Conservation (phyloP, 2,888 invertebrate genomes). For the Pandemis cinnamomeana region DNA sequence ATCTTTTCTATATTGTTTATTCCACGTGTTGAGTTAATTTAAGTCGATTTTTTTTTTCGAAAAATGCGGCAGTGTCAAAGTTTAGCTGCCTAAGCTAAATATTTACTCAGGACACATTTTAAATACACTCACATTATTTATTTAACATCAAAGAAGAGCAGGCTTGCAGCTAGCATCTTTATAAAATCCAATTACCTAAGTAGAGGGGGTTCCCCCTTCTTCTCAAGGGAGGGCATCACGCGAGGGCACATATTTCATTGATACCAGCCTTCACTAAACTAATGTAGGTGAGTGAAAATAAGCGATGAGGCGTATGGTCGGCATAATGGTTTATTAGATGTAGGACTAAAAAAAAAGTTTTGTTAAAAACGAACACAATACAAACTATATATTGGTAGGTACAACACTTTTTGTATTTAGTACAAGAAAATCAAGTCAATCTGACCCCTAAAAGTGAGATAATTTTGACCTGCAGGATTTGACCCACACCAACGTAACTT, state of each 20-base stretch:
- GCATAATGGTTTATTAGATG: constrained; percentile 47
- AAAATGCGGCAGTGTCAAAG: background rate
- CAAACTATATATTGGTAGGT: too few species aligned
- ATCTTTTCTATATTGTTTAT: too few species aligned
- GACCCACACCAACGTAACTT: too few species aligned
- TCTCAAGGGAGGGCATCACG: constrained; percentile 73
- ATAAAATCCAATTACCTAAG: constrained; percentile 79
- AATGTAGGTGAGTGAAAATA: constrained; percentile 83
- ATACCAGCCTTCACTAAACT: constrained; percentile 78
- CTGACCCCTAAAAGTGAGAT: too few species aligned
- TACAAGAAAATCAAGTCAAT: too few species aligned
- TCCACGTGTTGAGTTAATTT: too few species aligned
- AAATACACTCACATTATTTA: constrained; percentile 42
- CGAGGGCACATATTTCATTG: constrained; percentile 81
- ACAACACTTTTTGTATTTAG: too few species aligned
- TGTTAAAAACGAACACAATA: too few species aligned
- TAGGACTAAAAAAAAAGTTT: background rate
- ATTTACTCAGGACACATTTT: constrained; percentile 18
- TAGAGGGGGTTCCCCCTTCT: constrained; percentile 54
- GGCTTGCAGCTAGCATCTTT: constrained; percentile 55
- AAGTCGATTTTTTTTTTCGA: too few species aligned
- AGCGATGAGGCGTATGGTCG: constrained; percentile 67
- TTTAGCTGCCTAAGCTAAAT: background rate
- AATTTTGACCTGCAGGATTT: too few species aligned
- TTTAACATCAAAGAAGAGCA: constrained; percentile 60